Evolutionary conservation across 2,797 vertebrate species (phyloP).

Genomic region (Chromobotia macracanthus): DNA sequence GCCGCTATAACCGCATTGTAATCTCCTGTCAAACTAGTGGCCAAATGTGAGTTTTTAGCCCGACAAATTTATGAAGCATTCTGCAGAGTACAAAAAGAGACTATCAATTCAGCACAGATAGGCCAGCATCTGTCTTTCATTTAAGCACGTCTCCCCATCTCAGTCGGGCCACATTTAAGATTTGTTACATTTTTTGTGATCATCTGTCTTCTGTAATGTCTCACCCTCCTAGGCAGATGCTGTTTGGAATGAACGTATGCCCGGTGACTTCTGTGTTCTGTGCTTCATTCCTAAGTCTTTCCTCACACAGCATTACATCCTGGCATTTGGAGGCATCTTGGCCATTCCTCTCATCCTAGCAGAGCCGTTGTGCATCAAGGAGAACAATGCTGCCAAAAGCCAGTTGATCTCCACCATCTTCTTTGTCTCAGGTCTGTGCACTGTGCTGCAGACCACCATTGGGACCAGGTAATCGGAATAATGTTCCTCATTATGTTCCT

Average conservation of each 20-base stretch:
- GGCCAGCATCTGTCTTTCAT: constrained; percentile 62
- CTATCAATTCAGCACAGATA: constrained; percentile 57
- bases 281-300: constrained; percentile 16
- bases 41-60: constrained; percentile 12
- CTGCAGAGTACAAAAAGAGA: constrained; percentile 49
- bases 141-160: constrained; percentile 42
- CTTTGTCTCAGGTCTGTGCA: constrained; percentile 81
- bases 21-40: constrained; percentile 21
- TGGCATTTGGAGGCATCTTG: constrained; percentile 82
- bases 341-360: constrained; percentile 81
- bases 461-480: constrained; percentile 75
- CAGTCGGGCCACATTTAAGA: constrained; percentile 28
- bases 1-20: background rate
- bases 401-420: constrained; percentile 84
- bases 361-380: constrained; percentile 78
- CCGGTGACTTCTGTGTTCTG: constrained; percentile 7
- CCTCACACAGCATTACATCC: constrained; percentile 78
- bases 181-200: constrained; percentile 46
- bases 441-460: constrained; percentile 77
- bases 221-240: background rate
- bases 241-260: constrained; percentile 22
- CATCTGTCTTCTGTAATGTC: constrained; percentile 39
- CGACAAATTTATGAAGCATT: constrained; percentile 54
- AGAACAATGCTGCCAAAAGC: constrained; percentile 80
- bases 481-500: background rate